Conservation (phyloP, 2,113 vertebrate genomes). For the Condylura cristata region DNA sequence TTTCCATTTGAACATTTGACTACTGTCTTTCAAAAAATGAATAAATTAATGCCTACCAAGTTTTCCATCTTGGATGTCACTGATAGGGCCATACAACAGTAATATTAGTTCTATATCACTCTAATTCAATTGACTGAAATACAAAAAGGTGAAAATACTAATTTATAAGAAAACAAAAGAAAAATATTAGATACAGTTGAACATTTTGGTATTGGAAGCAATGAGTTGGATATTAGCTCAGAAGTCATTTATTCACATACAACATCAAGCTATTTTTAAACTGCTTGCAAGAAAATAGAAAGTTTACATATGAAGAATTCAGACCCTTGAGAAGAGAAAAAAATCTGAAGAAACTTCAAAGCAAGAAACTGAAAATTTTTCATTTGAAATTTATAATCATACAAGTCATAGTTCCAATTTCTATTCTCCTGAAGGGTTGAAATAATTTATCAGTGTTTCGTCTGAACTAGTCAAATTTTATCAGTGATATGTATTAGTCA, state of each 20-base stretch:
- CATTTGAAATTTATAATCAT: slow-evolving; percentile 20
- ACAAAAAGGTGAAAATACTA: neutral
- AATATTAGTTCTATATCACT: neutral
- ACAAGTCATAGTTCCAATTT: neutral
- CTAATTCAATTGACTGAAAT: slow-evolving; percentile 19
- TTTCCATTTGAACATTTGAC: neutral
- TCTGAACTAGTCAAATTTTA: neutral
- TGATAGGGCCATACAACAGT: neutral
- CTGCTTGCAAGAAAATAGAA: neutral
- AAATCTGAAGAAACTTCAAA: slow-evolving; percentile 10
- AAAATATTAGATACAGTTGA: neutral
- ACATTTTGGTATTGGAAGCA: neutral
- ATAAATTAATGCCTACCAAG: neutral
- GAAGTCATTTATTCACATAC: neutral
- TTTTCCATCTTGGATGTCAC: slow-evolving; percentile 32
- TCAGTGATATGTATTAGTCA: neutral
- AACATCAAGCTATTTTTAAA: neutral
- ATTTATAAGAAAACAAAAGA: neutral
- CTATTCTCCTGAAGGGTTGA: neutral
- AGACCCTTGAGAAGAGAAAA: neutral
- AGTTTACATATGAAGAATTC: neutral
- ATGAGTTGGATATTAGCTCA: neutral
- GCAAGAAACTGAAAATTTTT: neutral
- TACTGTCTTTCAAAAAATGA: neutral
- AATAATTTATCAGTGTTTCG: neutral